Evolutionary conservation across 2,113 vertebrate species (phyloP), one percentile per base, ranked within the genome.

Genomic region (Gymnogyps californianus): DNA sequence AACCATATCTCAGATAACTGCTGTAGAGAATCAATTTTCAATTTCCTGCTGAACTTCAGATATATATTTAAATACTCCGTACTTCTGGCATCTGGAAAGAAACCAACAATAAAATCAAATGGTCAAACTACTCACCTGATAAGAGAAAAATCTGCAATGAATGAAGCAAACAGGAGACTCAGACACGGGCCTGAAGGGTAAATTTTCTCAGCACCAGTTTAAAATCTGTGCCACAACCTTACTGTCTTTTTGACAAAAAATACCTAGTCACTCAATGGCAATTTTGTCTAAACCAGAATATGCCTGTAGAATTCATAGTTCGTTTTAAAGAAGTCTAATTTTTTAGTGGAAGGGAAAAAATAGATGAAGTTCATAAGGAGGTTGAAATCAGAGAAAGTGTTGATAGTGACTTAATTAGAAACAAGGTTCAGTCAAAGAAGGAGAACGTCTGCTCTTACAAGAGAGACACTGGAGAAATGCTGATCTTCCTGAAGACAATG

Each of bases 21-120:
- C 89, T 96, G 93, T 87, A 78, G 69, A 96, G 93, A 97, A 96
- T 97, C 91, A 97, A 93, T 97, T 96, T 92, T 96, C 91, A 96
- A 93, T 96, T 97, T 97, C 89, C 94, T 91, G 89, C 93, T 92
- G 86, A 95, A 89, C 89, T 90, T 92, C 89, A 86, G 83, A 83
- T 90, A 96, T 92, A 80, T 90, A 92, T 96, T 96, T 89, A 96
- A 97, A 97, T 97, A 87, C 80, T 84, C 76, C 34, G 71, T 95
- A 81, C 59, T 95, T 83, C 86, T 94, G 91, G 80, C 91, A 84
- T 87, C 91, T 96, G 94, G 87, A 94, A 89, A 94, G 89, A 91
- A 95, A 93, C 87, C 89, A 89, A 92, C 93, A 95, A 84, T 71
- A 89, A 96, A 96, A 96, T 96, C 91, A 96, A 95, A 81, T 96